Evolutionary conservation across 2,888 invertebrate genomes (phyloP), one percentile per base, ranked within the genome.

Genomic region (Unio delphinus): DNA sequence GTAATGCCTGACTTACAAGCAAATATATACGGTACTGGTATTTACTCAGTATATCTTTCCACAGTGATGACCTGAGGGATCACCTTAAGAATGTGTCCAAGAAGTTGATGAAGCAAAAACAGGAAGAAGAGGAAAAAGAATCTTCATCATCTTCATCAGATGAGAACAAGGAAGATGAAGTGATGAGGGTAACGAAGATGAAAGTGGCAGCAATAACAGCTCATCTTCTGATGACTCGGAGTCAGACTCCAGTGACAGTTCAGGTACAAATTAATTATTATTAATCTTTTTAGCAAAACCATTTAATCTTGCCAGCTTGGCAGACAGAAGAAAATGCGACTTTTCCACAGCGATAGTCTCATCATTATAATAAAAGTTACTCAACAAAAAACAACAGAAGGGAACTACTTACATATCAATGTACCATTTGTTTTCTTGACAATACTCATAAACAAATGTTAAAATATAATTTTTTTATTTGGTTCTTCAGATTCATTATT

Each of bases 21-120:
- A 11, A 15, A 45, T 45, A 45, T 45, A 45, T 45, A 45, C 15
- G 4, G 15, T 45, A 45, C 15, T 15, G 45, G 3, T 45, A 45
- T 45, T 45, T 45, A 45, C 15, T 45, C 45, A 0, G 3, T 15
- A 45, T 45, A 45, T 45, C 8, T 45, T 45, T 45, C 45, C 2
- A 45, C 82, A 92, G 92, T 0, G 97, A 97, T 91, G 97, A 96
- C 84, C 90, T 97, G 60, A 91, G 97, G 71, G 96, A 96, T 84
- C 96, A 96, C 91, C 91, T 97, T 77, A 96, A 96, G 87, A 92
- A 93, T 80, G 93, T 94, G 89, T 94, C 95, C 0, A 90, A 90
- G 77, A 80, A 80, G 74, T 70, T 83, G 65, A 80, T 81, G 78
- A 80, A 82, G 68, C 82, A 83, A 69, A 80, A 84, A 64, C 80